Percentiles rank a stretch among this genome's conserved stretches.
Evolutionary conservation across 2,113 vertebrate species (phyloP).

Genomic region (Eclectus roratus): DNA sequence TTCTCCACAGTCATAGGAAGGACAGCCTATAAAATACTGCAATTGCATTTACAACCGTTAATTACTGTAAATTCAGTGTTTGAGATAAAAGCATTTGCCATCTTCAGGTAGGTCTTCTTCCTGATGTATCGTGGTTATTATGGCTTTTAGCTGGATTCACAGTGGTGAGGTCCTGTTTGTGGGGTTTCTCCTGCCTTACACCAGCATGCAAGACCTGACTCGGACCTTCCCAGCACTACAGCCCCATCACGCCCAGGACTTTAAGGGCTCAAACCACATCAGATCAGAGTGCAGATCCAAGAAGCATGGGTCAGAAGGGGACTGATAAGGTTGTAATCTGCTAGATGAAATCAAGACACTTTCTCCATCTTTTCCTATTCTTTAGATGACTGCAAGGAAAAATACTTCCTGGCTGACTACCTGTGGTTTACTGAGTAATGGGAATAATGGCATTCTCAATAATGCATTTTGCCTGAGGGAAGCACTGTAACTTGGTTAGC

Average conservation of each 20-base stretch:
- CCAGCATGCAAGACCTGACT: fast-evolving
- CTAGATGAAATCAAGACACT: background rate
- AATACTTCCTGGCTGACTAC: background rate
- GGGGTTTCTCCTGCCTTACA: background rate
- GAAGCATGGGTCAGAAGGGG: fast-evolving
- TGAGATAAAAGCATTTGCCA: conserved; percentile 3
- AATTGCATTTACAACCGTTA: conserved; percentile 36
- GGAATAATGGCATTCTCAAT: background rate
- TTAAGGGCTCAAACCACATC: fast-evolving
- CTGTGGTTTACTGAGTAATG: background rate
- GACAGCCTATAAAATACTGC: background rate
- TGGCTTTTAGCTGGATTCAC: background rate
- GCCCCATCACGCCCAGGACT: background rate
- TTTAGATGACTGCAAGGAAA: background rate
- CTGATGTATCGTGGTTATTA: background rate
- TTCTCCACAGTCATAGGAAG: background rate
- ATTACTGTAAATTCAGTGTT: conserved; percentile 28
- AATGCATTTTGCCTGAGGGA: background rate
- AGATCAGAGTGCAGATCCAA: background rate
- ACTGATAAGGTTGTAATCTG: background rate
- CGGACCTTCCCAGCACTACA: background rate
- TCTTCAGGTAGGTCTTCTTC: background rate
- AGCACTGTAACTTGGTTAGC: background rate
- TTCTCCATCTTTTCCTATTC: background rate
- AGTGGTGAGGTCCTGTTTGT: fast-evolving